Evolutionary conservation across 2,113 vertebrate genomes (phyloP).

Genomic region (Phrynosoma blainvillii): DNA sequence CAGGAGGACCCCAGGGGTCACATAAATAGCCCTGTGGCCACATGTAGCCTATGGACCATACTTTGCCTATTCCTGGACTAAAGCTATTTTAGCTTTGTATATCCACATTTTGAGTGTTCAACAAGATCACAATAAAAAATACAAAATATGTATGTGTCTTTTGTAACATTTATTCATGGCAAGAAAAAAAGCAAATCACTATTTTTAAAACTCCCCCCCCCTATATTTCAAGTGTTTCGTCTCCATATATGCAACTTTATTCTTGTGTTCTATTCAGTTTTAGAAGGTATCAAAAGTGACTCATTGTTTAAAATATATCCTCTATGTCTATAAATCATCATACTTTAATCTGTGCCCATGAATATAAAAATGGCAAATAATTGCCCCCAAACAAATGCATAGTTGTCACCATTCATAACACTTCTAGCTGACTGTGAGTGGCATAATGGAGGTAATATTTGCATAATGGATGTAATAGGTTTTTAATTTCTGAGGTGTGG

Average conservation of each 20-base stretch:
- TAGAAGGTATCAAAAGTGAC: neutral
- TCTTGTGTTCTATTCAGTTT: neutral
- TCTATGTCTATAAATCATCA: neutral
- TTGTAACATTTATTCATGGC: neutral
- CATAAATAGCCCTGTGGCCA: too few species aligned
- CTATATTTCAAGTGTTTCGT: neutral
- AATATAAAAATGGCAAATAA: neutral
- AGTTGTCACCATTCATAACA: constrained; percentile 15
- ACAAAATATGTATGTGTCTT: neutral
- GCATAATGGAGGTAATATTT: constrained; percentile 21
- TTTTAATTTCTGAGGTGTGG: constrained; percentile 53
- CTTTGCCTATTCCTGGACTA: too few species aligned
- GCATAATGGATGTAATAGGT: constrained; percentile 1
- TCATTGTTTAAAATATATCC: neutral
- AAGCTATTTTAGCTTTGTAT: too few species aligned
- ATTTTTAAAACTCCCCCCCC: neutral
- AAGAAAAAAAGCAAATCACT: neutral
- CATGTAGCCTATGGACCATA: too few species aligned
- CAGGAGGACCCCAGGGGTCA: too few species aligned
- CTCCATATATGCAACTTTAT: neutral
- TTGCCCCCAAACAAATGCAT: neutral
- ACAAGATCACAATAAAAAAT: neutral
- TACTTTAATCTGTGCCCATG: neutral
- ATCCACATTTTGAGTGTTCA: too few species aligned
- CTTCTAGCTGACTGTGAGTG: neutral